Percentiles rank a stretch among this genome's conserved stretches.
Conservation (phyloP, 2,113 vertebrate genomes). For the Melanotaenia duboulayi region DNA sequence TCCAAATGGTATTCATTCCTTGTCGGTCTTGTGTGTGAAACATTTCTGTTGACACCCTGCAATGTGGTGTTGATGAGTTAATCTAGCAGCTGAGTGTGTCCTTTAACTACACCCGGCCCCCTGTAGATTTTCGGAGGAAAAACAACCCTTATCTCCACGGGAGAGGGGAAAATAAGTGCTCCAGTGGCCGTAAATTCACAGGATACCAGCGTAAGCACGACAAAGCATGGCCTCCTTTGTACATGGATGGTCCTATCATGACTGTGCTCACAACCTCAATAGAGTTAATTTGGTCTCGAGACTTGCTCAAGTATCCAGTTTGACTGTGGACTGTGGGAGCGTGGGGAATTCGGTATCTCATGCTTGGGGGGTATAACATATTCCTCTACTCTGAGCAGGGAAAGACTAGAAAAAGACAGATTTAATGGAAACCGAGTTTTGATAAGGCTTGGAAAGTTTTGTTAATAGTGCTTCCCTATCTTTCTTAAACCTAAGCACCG, state of each 20-base stretch:
- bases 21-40: slow-evolving; percentile 83
- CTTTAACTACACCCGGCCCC: slow-evolving; percentile 78
- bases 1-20: slow-evolving; percentile 88
- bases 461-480: neutral
- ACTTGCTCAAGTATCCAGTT: slow-evolving; percentile 46
- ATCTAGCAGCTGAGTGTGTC: slow-evolving; percentile 88
- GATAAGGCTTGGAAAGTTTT: slow-evolving; percentile 10
- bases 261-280: slow-evolving; percentile 8
- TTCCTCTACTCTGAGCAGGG: slow-evolving; percentile 22
- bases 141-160: slow-evolving; percentile 69
- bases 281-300: slow-evolving; percentile 26
- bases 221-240: slow-evolving; percentile 45
- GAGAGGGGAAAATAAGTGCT: slow-evolving; percentile 56
- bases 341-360: slow-evolving; percentile 18
- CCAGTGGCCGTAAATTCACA: slow-evolving; percentile 67
- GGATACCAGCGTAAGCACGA: slow-evolving; percentile 44
- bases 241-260: neutral
- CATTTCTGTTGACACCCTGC: slow-evolving; percentile 87
- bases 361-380: slow-evolving; percentile 39
- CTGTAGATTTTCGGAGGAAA: slow-evolving; percentile 74
- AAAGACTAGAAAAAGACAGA: slow-evolving; percentile 47
- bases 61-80: slow-evolving; percentile 88
- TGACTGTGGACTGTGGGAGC: slow-evolving; percentile 35
- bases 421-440: neutral
- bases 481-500: neutral